These are phyloP conservation scores for Muricea muricata DNA, from an alignment of 92 coral and sea anemone species.

Conservation along the genomic window DNA sequence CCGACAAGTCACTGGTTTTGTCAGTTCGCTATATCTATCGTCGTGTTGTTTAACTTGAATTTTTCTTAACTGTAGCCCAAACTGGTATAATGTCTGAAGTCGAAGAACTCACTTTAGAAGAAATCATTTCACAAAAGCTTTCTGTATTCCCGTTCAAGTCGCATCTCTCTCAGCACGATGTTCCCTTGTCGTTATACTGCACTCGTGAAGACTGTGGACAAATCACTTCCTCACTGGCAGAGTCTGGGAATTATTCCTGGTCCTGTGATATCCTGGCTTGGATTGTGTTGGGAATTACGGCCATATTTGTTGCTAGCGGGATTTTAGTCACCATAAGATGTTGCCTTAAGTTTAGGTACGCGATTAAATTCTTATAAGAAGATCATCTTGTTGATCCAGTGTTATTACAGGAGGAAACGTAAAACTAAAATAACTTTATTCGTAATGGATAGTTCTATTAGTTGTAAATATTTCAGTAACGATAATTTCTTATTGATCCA, in stretches of 20 bases:
- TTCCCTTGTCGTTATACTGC: not conserved
- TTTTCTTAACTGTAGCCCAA: too few species aligned
- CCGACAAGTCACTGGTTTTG: too few species aligned
- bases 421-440: too few species aligned
- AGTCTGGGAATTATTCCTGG: not conserved
- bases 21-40: too few species aligned
- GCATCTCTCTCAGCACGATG: not conserved
- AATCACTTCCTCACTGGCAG: not conserved
- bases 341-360: not conserved
- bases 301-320: not conserved
- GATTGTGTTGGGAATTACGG: not conserved
- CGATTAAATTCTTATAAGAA: not conserved
- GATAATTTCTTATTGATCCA: not conserved
- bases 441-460: too few species aligned
- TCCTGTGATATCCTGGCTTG: not conserved
- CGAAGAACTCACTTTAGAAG: not conserved
- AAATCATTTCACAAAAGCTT: not conserved
- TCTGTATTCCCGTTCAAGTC: constrained; percentile 8
- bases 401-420: too few species aligned
- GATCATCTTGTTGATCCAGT: too few species aligned
- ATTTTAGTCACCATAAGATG: not conserved
- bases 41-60: too few species aligned
- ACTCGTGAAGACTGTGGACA: not conserved
- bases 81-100: not conserved
- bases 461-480: too few species aligned